Conservation (phyloP, 2,797 vertebrate species). For the Steatocranus sp. region DNA sequence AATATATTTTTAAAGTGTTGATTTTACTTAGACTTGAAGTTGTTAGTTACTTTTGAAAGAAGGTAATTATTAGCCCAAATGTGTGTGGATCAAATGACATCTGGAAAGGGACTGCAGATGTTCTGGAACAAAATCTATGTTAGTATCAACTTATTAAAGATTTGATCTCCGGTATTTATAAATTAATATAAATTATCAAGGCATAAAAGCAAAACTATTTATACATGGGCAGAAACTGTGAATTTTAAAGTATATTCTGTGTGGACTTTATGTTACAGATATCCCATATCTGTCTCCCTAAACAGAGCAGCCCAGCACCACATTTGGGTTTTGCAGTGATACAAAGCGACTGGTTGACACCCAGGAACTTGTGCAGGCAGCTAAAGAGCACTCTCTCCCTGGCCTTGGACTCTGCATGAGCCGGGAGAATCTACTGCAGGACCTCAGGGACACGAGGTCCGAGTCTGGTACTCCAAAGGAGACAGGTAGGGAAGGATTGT, state of each 20-base stretch:
- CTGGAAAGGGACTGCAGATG: background rate
- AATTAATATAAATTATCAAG: background rate
- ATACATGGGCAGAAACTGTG: background rate
- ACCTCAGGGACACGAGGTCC: slow-evolving; percentile 37
- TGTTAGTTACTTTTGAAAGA: background rate
- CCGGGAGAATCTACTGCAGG: slow-evolving; percentile 75
- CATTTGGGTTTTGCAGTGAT: slow-evolving; percentile 80
- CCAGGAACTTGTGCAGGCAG: slow-evolving; percentile 74
- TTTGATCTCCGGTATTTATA: background rate
- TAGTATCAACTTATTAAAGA: background rate
- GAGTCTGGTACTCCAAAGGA: background rate
- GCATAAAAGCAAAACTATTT: background rate
- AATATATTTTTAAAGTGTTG: background rate
- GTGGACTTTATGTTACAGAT: background rate
- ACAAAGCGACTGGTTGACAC: slow-evolving; percentile 79
- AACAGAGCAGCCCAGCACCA: slow-evolving; percentile 62
- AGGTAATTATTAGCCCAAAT: background rate
- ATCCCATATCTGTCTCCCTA: background rate
- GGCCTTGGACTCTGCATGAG: slow-evolving; percentile 80
- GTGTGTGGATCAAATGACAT: background rate
- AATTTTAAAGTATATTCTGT: background rate
- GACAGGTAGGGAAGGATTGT: slow-evolving; percentile 22
- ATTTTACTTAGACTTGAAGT: background rate
- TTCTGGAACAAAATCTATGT: background rate
- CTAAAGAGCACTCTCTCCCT: slow-evolving; percentile 78